Percentiles rank a stretch among this genome's conserved stretches.
phyloP scores from a whole-genome alignment of 2,888 invertebrate species.

The Conus canariensis region DNA sequence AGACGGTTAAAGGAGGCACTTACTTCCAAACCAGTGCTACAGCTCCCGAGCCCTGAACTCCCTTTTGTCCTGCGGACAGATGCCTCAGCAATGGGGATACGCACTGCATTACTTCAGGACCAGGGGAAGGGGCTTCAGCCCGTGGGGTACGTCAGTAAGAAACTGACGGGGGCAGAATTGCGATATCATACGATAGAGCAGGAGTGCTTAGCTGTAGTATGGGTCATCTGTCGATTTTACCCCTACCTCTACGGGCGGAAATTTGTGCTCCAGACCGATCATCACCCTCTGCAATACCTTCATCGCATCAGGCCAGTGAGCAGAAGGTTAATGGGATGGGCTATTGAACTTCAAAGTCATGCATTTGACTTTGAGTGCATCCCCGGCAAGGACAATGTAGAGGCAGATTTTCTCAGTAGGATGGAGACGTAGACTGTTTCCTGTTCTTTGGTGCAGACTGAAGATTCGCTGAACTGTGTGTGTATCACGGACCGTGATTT shows the following conservation, averaged over 20 bases:
- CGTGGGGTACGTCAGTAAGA: not conserved
- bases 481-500: too few species aligned
- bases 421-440: too few species aligned
- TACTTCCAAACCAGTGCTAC: not conserved
- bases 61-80: not conserved
- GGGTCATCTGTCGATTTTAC: not conserved
- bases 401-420: too few species aligned
- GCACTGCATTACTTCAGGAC: not conserved
- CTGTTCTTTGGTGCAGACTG: too few species aligned
- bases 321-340: slow-evolving; percentile 19
- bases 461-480: too few species aligned
- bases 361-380: too few species aligned
- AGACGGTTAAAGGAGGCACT: not conserved
- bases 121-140: not conserved
- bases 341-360: not conserved
- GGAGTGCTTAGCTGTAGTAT: not conserved
- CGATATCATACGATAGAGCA: not conserved
- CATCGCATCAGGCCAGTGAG: not conserved
- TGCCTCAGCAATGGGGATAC: not conserved
- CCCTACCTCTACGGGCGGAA: not conserved
- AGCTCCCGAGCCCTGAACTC: not conserved
- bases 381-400: too few species aligned
- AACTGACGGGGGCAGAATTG: not conserved
- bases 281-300: not conserved
- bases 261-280: not conserved